Evolutionary conservation across 1,140 invertebrate genomes (phyloP).

Genomic region (Drosophila tsacasi): DNA sequence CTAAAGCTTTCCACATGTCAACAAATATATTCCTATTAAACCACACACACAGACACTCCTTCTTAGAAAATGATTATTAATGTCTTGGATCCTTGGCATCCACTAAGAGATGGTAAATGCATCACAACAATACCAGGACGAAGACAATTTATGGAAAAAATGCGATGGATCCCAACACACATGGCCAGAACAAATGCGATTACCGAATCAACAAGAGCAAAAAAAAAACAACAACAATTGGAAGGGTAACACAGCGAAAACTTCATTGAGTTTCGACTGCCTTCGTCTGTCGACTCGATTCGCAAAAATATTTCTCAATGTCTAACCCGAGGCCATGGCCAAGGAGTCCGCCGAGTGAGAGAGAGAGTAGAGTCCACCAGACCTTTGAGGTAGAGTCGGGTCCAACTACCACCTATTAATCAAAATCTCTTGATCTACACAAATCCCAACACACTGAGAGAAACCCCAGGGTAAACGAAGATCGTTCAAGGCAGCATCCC

Average conservation of each 20-base stretch:
- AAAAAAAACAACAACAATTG: conserved; percentile 5
- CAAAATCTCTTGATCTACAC: conserved; percentile 82
- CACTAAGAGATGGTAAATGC: conserved; percentile 3
- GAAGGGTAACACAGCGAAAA: conserved; percentile 14
- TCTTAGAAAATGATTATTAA: conserved; percentile 38
- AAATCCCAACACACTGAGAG: conserved; percentile 70
- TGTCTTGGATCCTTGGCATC: background rate
- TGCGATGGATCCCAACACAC: conserved; percentile 15
- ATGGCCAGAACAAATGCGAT: conserved; percentile 53
- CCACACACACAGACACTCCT: background rate
- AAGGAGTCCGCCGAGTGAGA: conserved; percentile 18
- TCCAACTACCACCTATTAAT: conserved; percentile 77
- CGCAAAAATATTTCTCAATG: conserved; percentile 82
- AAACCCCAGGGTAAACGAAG: conserved; percentile 18
- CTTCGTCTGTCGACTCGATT: conserved; percentile 75
- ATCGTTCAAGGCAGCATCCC: background rate
- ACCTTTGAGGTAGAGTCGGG: conserved; percentile 16
- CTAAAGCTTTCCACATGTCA: background rate
- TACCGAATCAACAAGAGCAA: conserved; percentile 39
- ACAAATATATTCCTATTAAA: background rate
- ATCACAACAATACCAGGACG: conserved; percentile 12
- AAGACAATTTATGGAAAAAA: conserved; percentile 20
- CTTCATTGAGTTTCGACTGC: conserved; percentile 73
- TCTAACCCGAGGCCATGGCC: conserved; percentile 66
- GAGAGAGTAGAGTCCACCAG: background rate